Conservation (phyloP, 92 coral and sea anemone species). For the Epizoanthus stellaris region DNA sequence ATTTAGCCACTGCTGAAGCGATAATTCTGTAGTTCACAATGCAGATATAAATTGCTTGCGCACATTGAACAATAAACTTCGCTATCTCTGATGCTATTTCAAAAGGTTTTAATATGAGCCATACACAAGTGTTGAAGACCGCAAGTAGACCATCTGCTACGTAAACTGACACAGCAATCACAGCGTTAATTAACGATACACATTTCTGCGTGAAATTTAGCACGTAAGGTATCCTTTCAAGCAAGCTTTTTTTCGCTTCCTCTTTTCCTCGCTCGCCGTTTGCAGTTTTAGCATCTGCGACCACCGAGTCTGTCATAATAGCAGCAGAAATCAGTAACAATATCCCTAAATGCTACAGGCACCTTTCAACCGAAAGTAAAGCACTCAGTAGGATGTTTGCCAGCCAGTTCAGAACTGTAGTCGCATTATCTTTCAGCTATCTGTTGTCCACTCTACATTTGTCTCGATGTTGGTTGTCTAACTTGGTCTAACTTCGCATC, state of each 20-base stretch:
- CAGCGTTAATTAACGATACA: background rate
- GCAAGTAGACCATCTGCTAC: slow-evolving; percentile 11
- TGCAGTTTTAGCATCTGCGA: background rate
- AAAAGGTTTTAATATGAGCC: slow-evolving; percentile 27
- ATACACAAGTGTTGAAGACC: background rate
- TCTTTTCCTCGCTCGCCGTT: slow-evolving; percentile 4
- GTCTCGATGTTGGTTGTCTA: background rate
- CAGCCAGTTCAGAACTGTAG: background rate
- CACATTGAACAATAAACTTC: slow-evolving; percentile 12
- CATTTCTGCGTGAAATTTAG: background rate
- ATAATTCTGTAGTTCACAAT: slow-evolving; percentile 19
- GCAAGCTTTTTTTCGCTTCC: background rate
- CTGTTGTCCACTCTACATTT: background rate
- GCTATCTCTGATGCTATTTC: slow-evolving; percentile 13
- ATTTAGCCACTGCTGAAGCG: background rate
- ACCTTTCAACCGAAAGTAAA: background rate
- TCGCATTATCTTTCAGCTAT: background rate
- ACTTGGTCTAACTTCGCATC: background rate
- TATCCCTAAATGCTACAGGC: slow-evolving; percentile 2
- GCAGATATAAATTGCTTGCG: slow-evolving; percentile 8
- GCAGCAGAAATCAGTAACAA: background rate
- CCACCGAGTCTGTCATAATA: slow-evolving; percentile 12
- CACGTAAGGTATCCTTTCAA: background rate
- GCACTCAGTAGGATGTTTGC: slow-evolving; percentile 7
- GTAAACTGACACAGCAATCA: background rate